Evolutionary conservation across 1,140 invertebrate species (phyloP).

Genomic region (Matsumurasca onukii): DNA sequence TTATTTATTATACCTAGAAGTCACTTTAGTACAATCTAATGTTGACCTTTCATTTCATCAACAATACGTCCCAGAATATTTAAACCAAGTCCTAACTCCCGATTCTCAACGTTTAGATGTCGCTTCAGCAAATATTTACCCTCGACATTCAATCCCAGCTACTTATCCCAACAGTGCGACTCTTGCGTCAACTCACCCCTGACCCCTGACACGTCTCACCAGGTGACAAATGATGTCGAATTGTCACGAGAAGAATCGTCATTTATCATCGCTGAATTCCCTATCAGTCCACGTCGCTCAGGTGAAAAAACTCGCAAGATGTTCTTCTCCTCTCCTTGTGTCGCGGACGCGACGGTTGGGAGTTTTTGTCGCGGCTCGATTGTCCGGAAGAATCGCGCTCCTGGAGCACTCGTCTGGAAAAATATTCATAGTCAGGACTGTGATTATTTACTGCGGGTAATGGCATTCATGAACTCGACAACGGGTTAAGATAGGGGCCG

Average conservation of each 20-base stretch:
- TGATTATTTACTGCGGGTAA: constrained; percentile 11
- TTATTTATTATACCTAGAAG: too few relatives aligned
- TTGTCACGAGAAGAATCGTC: not conserved
- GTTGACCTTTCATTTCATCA: too few relatives aligned
- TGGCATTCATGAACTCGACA: not conserved
- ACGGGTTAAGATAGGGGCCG: too few relatives aligned
- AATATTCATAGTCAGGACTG: constrained; percentile 25
- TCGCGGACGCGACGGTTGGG: not conserved
- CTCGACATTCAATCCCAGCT: too few relatives aligned
- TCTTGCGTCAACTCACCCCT: too few relatives aligned
- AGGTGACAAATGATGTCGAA: constrained; percentile 12
- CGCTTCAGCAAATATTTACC: too few relatives aligned
- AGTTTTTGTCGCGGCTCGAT: not conserved
- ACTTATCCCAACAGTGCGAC: too few relatives aligned
- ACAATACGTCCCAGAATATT: too few relatives aligned
- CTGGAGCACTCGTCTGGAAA: constrained; percentile 14
- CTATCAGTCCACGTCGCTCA: not conserved
- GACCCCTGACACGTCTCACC: not conserved
- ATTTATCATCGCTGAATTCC: constrained; percentile 7
- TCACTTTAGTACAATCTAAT: too few relatives aligned
- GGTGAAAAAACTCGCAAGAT: constrained; percentile 6
- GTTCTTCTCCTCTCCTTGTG: not conserved
- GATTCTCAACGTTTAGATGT: too few relatives aligned
- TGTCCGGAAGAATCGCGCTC: constrained; percentile 15
- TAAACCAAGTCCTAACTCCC: too few relatives aligned